These are phyloP conservation scores for Julus scanicus DNA, from an alignment of 2,888 invertebrate species.

Conservation along the genomic window DNA sequence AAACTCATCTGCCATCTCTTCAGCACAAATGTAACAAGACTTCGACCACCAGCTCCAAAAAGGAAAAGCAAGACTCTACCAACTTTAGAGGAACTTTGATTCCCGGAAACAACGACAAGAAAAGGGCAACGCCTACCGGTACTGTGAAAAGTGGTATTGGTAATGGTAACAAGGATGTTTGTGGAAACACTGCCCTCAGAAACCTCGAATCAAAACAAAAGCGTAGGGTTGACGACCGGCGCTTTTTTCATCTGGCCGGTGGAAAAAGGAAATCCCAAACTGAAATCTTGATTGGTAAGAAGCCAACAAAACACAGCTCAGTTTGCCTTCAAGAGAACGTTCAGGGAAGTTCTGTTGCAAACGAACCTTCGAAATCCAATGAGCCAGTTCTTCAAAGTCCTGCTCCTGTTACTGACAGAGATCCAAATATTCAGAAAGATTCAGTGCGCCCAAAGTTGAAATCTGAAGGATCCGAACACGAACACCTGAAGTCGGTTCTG, in stretches of 20 bases:
- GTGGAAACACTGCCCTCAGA: background rate
- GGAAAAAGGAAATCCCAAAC: slow-evolving; percentile 4
- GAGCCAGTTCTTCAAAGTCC: background rate
- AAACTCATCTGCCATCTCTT: background rate
- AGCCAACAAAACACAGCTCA: background rate
- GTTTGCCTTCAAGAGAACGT: background rate
- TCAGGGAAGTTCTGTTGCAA: background rate
- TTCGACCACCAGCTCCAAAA: background rate
- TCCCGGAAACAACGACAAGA: background rate
- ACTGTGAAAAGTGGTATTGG: background rate
- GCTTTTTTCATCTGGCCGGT: slow-evolving; percentile 1
- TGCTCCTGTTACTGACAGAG: background rate
- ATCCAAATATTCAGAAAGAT: background rate
- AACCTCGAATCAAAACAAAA: slow-evolving; percentile 8
- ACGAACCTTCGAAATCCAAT: background rate
- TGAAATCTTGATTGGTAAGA: slow-evolving; percentile 30
- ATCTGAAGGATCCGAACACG: background rate
- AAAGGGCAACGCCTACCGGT: background rate
- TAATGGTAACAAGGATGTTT: slow-evolving; percentile 22
- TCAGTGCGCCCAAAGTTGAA: background rate
- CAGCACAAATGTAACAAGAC: background rate
- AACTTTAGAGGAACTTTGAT: background rate
- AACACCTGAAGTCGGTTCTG: slow-evolving; percentile 13
- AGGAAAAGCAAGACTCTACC: background rate
- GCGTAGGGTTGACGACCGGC: slow-evolving; percentile 20